Conservation (phyloP, 2,113 vertebrate species). For the Chaenogobius annularis region DNA sequence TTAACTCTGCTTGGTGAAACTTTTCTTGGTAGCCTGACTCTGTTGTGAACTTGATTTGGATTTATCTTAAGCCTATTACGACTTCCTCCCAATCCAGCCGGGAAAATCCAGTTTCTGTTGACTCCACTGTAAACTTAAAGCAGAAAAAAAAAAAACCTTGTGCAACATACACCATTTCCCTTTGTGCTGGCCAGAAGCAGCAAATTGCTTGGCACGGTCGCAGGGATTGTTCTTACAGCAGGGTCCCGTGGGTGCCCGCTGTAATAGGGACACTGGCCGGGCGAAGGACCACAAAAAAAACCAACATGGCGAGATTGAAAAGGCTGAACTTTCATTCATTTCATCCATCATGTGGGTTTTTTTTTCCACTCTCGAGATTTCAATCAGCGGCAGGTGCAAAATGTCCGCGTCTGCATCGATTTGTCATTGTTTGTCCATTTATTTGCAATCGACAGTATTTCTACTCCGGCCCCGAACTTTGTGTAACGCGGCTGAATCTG, state of each 20-base stretch:
- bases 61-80: constrained; percentile 5
- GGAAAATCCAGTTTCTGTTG: constrained; percentile 6
- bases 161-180: constrained; percentile 13
- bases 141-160: background rate
- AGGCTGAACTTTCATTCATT: constrained; percentile 1
- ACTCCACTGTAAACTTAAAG: constrained; percentile 14
- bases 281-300: constrained; percentile 1
- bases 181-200: background rate
- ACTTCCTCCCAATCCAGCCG: background rate
- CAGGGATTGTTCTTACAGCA: constrained; percentile 26
- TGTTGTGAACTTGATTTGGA: background rate
- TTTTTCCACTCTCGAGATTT: background rate
- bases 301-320: constrained; percentile 20
- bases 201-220: constrained; percentile 36
- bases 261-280: constrained; percentile 23
- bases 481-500: no score
- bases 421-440: no score
- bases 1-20: background rate
- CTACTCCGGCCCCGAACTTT: no score
- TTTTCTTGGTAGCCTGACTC: background rate
- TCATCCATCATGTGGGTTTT: constrained; percentile 21
- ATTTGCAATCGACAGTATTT: no score
- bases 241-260: constrained; percentile 14
- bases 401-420: no score
- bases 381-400: background rate